phyloP scores from a whole-genome alignment of 2,888 invertebrate species.

The Agonopterix alstromeriana region DNA sequence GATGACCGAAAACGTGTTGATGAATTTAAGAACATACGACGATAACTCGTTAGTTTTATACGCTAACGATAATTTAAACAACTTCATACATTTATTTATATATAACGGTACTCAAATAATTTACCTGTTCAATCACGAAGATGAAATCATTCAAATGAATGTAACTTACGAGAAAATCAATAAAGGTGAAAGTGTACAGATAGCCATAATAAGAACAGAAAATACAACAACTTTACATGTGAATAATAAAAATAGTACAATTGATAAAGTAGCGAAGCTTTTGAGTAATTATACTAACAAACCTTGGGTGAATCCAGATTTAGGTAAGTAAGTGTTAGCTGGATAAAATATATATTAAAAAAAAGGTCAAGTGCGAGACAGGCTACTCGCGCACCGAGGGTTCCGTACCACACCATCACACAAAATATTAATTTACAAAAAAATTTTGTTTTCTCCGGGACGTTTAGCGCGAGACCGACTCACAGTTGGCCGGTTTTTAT shows the following conservation, averaged over 20 bases:
- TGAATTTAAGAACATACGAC: constrained; percentile 93
- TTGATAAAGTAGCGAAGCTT: constrained; percentile 81
- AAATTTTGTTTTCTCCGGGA: too few species aligned
- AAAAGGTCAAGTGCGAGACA: too few species aligned
- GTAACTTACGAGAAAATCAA: constrained; percentile 85
- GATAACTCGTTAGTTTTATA: constrained; percentile 89
- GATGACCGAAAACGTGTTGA: constrained; percentile 87
- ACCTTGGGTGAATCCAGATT: constrained; percentile 90
- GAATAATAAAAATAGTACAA: constrained; percentile 84
- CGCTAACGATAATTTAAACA: constrained; percentile 94
- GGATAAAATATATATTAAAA: too few species aligned
- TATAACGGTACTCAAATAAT: constrained; percentile 87
- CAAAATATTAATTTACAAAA: too few species aligned
- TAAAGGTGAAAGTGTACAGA: constrained; percentile 90
- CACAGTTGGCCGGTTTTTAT: too few species aligned
- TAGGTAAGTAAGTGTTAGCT: constrained; percentile 68
- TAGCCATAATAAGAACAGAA: constrained; percentile 87
- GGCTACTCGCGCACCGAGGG: too few species aligned
- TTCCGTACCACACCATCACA: too few species aligned
- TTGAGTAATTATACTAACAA: constrained; percentile 88
- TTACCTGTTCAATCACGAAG: constrained; percentile 89
- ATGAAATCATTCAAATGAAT: constrained; percentile 87
- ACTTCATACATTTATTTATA: constrained; percentile 93
- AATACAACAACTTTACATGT: constrained; percentile 87
- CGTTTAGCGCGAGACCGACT: too few species aligned